A percentile compares a stretch with the other conserved stretches of the same genome.
Evolutionary conservation across 2,888 invertebrate genomes (phyloP).

Genomic region (Ametastegia equiseti): DNA sequence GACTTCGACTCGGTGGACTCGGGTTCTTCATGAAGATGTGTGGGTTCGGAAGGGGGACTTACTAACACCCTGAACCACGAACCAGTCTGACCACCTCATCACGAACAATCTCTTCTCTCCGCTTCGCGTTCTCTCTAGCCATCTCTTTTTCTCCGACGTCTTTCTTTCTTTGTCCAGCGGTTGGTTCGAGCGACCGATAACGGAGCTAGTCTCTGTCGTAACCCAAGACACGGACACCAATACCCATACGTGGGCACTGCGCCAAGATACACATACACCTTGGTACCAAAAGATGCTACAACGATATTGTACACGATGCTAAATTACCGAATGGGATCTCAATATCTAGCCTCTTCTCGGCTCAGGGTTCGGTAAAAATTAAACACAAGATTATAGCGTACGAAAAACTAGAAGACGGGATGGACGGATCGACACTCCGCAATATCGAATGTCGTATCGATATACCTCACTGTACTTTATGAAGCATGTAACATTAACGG

Average conservation of each 20-base stretch:
- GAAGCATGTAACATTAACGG: not conserved
- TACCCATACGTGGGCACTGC: not conserved
- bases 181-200: constrained; percentile 73
- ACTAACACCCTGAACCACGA: constrained; percentile 54
- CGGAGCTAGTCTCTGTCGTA: constrained; percentile 74
- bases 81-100: constrained; percentile 76
- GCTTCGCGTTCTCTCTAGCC: constrained; percentile 69
- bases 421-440: not conserved
- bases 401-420: not conserved
- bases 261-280: constrained; percentile 5
- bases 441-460: not conserved
- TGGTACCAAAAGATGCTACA: not conserved
- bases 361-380: not conserved
- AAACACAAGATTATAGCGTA: not conserved
- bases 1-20: constrained; percentile 33
- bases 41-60: constrained; percentile 29
- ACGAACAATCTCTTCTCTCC: constrained; percentile 71
- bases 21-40: constrained; percentile 41
- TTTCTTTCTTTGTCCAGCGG: constrained; percentile 64
- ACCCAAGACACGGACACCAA: constrained; percentile 78
- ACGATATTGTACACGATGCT: not conserved
- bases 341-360: not conserved
- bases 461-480: not conserved
- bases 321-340: not conserved
- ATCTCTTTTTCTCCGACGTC: constrained; percentile 47